Evolutionary conservation across 2,888 invertebrate genomes (phyloP).

Genomic region (Stenchaetothrips biformis): DNA sequence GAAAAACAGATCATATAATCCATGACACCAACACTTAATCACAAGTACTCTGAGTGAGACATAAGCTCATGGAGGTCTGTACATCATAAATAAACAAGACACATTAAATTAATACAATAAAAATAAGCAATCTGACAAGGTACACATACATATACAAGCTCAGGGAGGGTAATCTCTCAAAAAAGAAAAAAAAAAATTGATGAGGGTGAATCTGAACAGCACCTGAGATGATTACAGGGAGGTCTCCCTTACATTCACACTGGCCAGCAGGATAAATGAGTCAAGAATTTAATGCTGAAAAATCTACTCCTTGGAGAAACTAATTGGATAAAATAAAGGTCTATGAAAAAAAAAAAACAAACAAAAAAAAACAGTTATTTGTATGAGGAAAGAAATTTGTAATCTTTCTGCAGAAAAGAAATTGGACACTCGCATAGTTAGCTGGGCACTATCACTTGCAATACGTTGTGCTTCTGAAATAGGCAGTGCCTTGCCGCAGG

Average conservation of each 20-base stretch:
- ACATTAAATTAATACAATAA: background rate
- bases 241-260: background rate
- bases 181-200: background rate
- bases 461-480: no score
- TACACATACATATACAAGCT: no score
- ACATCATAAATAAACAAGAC: background rate
- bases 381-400: background rate
- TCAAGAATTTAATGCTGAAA: background rate
- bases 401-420: background rate
- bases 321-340: background rate
- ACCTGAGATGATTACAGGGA: background rate
- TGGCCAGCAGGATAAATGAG: background rate
- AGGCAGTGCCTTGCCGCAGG: no score
- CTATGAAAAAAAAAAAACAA: background rate
- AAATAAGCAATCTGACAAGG: background rate
- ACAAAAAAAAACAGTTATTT: background rate
- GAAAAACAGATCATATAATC: background rate
- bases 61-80: background rate
- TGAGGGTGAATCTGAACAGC: background rate
- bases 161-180: no score
- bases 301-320: background rate
- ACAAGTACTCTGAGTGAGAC: background rate
- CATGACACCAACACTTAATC: background rate
- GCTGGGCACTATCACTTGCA: no score
- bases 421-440: background rate